Base-by-base conservation (phyloP, 2,797 vertebrate species). In the Sphenopsis melanotis region DNA sequence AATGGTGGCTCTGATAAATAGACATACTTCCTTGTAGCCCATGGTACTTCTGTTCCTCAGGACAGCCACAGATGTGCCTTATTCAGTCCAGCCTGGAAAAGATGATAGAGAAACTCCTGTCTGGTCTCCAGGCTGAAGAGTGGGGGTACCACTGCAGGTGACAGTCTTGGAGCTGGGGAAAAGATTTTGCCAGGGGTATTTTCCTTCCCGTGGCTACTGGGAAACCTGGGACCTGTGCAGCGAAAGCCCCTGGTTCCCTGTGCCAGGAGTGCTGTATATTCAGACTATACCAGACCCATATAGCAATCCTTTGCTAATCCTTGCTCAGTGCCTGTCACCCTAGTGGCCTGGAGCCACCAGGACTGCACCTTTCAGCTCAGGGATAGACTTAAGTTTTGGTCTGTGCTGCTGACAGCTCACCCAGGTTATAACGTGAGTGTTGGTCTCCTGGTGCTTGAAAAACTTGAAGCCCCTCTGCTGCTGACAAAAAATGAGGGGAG, bases 381-480 rank as follows among this genome's bases (percentile, higher is more conserved):
- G 27, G 24, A 41, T 3, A 44, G 39, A 16, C 34, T 24, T 46
- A 49, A 2, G 32, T 80, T 78, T 49, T 82, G 36, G 14, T 34
- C 53, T 0, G 0, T 61, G 70, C 74, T 95, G 46, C 82, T 47
- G 22, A 23, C 50, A 87, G 15, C 42, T 55, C 0, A 0, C 21
- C 36, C 27, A 30, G 64, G 12, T 83, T 83, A 44, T 7, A 34
- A 50, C 3, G 0, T 4, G 15, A 76, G 8, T 5, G 0, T 53
- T 68, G 72, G 20, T 68, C 46, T 92, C 46, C 12, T 15, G 29
- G 34, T 47, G 70, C 59, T 64, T 90, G 59, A 39, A 85, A 90
- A 91, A 76, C 89, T 77, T 69, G 56, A 76, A 76, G 59, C 46
- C 52, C 72, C 42, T 75, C 37, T 79, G 52, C 60, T 93, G 59